Base-by-base conservation (phyloP, 2,888 invertebrate species). In the Cephus spinipes region DNA sequence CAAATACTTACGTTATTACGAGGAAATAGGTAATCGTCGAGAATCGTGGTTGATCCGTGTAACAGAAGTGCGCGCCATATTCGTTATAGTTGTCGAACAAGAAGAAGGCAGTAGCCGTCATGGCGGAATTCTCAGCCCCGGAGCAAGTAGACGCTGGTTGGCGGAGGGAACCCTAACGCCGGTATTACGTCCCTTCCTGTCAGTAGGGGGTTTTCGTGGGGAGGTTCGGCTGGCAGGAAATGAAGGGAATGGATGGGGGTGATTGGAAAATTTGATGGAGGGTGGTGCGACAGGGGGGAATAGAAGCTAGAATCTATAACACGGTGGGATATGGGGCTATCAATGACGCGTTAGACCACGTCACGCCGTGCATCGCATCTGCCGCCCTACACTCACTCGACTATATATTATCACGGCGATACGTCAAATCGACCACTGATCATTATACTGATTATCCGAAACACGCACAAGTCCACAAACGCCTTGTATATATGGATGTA, bases 241-340 rank as follows among this genome's bases (percentile, higher is more conserved):
- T 88, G 86, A 88, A 87, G 86, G 84, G 86, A 87, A 85, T 83
- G 85, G 86, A 75, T 74, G 81, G 85, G 89, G 88, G 87, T 88
- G 90, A 91, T 90, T 90, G 91, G 91, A 90, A 90, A 91, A 90
- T 90, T 91, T 90, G 90, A 91, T 86, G 88, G 86, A 88, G 89
- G 90, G 88, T 87, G 84, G 85, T 87, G 83, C 79, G 76, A 80
- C 73, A 76, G 77, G 77, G 78, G 77, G 77, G 79, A 79, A 79
- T 73, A 78, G 80, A 79, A 77, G 11, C 55, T 55, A 55, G 73
- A 36, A 68, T 71, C 34, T 71, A 31, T 75, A 30, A 33, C 31
- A 73, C 12, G 73, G 73, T 35, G 74, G 74, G 31, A 79, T 78
- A 77, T 75, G 80, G 77, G 80, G 84, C 86, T 89, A 89, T 88